Evolutionary conservation across 2,797 vertebrate genomes (phyloP), one percentile per base, ranked within the genome.

Genomic region (Monodelphis domestica): DNA sequence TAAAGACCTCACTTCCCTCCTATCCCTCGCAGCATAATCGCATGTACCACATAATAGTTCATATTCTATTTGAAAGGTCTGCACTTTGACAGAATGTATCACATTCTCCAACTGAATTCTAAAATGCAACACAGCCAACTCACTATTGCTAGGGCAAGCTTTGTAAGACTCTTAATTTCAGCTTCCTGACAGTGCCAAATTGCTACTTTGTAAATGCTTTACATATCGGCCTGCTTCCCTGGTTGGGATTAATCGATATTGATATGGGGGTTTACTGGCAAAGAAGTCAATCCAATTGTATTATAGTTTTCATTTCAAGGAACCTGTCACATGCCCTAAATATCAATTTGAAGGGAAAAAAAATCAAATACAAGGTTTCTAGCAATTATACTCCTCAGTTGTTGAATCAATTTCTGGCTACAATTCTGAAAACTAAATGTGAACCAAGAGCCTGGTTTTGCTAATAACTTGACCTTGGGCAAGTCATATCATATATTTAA

Each of bases 221-320:
- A 91, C 91, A 91, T 95, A 95, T 95, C 57, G 63, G 53, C 89
- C 45, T 89, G 94, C 95, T 87, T 96, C 93, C 30, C 88, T 91
- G 88, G 30, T 4, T 26, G 33, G 53, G 21, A 90, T 88, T 92
- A 90, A 95, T 57, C 29, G 59, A 89, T 94, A 91, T 54, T 93
- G 88, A 89, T 90, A 93, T 59, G 90, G 89, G 91, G 50, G 4
- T 28, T 90, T 28, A 94, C 45, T 94, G 29, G 12, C 95, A 92
- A 95, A 14, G 63, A 94, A 92, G 28, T 50, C 3, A n/a, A 89
- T 56, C 45, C 53, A 94, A 95, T 45, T 94, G 33, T 90, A 63
- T 59, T 93, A 92, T 11, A 50, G 54, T 12, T 95, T 94, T 93
- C 29, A 90, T 91, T 96, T 96, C 84, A 91, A 84, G 51, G 50